Evolutionary conservation across 2,888 invertebrate species (phyloP), one percentile per base, ranked within the genome.

Genomic region (Tipula confusa): DNA sequence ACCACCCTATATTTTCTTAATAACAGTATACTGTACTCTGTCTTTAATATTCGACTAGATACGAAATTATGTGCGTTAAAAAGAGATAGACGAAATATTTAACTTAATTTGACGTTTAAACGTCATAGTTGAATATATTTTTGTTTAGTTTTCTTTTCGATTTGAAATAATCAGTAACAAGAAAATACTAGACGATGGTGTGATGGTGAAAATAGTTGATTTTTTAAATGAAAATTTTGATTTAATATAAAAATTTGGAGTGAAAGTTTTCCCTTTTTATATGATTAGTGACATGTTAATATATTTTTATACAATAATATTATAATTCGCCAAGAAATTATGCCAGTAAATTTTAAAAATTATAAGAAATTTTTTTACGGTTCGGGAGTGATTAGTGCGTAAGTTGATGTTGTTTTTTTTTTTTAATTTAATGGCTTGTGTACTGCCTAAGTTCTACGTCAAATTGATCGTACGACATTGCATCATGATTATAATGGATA

Each of bases 301-400:
- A 64, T 24, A 24, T 64, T 24, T 64, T 64, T 9, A n/a, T 64
- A 24, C 7, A 64, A 15, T 7, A 38, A 11, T 38, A 7, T 24
- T 9, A 64, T n/a, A 64, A 64, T 64, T 64, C 7, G 64, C 11
- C 0, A 5, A 64, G 9, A 64, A 64, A 64, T 64, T 64, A 64
- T 64, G 64, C 2, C 64, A n/a, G 64, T 24, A 64, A 64, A 64
- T 24, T 64, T 64, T 9, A 64, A 64, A 24, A 64, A 4, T 11
- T 64, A 64, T 24, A 64, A 64, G 24, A 64, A 64, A 64, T 24
- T 64, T 9, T 64, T 64, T 64, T 64, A 64, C 64, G 64, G 64
- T 64, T 64, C 64, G 64, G 64, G 64, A 64, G 64, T 64, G 64
- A 64, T 64, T 64, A 64, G 64, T 64, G 64, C 64, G 64, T 64